Conservation (phyloP, 2,113 vertebrate genomes). For the Diphyllodes magnificus region DNA sequence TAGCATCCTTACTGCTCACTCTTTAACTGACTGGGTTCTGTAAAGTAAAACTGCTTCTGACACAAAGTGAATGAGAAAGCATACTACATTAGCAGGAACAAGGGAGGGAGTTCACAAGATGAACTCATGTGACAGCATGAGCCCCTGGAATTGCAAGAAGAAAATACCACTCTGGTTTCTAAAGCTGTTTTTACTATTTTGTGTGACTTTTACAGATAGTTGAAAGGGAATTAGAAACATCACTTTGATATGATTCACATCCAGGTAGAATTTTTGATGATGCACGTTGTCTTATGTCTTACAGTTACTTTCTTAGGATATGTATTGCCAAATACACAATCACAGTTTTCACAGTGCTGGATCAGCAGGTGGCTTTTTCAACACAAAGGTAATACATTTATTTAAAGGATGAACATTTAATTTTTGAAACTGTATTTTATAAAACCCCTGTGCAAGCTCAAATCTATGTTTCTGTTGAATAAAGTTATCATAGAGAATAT, state of each 20-base stretch:
- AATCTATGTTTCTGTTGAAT: background rate
- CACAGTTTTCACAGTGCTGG: background rate
- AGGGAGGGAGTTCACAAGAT: background rate
- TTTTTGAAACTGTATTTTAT: background rate
- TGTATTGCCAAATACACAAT: background rate
- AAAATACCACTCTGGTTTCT: background rate
- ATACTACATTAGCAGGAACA: background rate
- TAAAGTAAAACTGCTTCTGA: background rate
- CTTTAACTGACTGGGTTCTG: background rate
- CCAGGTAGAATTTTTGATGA: background rate
- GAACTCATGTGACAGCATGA: background rate
- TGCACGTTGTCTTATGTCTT: background rate
- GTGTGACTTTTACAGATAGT: background rate
- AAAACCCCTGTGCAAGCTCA: background rate
- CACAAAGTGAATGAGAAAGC: background rate
- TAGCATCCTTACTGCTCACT: background rate
- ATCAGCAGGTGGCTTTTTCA: background rate
- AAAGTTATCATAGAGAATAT: background rate
- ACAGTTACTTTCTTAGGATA: background rate
- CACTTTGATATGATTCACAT: background rate
- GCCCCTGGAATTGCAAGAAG: background rate
- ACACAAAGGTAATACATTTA: background rate
- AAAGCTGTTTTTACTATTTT: background rate
- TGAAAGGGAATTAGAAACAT: background rate
- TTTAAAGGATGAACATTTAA: background rate